Evolutionary conservation across 2,888 invertebrate species (phyloP).

Genomic region (Neoscelio sp.): DNA sequence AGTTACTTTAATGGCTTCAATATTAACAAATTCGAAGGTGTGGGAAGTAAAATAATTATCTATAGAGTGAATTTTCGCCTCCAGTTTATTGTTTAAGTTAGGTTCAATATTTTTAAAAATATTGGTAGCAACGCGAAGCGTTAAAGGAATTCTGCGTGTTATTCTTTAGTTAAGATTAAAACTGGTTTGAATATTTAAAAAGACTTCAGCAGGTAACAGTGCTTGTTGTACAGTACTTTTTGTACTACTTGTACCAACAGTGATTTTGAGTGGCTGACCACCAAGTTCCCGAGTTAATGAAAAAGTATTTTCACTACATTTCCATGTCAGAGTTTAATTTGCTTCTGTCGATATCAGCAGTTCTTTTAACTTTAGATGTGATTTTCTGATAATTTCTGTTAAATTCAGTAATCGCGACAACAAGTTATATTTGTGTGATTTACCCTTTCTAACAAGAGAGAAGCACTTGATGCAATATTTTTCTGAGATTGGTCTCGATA

Average conservation of each 20-base stretch:
- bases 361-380: too few species aligned
- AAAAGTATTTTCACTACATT: too few species aligned
- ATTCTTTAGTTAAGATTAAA: conserved; percentile 7
- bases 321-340: neutral
- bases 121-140: neutral
- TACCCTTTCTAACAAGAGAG: too few species aligned
- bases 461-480: too few species aligned
- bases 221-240: neutral
- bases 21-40: conserved; percentile 4
- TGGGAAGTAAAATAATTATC: neutral
- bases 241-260: neutral
- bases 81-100: neutral
- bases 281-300: too few species aligned
- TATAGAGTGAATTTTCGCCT: neutral
- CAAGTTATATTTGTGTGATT: neutral
- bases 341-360: too few species aligned
- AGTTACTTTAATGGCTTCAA: neutral
- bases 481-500: too few species aligned
- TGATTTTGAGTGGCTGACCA: neutral
- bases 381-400: neutral
- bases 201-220: conserved; percentile 8
- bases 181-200: conserved; percentile 20
- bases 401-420: neutral
- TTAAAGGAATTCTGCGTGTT: neutral
- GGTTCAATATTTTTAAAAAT: conserved; percentile 17